These are phyloP conservation scores for Perognathus longimembris DNA, from an alignment of 2,113 vertebrate species.

Conservation along the genomic window DNA sequence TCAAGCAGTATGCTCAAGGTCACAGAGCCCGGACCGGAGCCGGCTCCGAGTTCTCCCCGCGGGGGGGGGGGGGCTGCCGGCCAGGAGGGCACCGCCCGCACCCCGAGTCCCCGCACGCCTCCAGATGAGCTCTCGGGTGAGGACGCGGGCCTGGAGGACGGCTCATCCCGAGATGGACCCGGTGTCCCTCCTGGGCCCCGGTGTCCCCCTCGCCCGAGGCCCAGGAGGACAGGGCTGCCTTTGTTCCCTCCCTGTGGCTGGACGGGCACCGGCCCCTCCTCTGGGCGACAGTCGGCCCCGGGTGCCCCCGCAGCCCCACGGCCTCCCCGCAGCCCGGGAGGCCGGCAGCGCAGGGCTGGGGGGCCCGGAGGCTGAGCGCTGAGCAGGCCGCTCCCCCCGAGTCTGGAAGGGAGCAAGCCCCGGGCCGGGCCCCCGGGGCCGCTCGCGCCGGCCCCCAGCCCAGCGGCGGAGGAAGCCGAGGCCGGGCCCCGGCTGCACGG, in stretches of 20 bases:
- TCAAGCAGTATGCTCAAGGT: not conserved
- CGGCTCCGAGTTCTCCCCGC: not conserved
- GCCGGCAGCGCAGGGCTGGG: too few species aligned
- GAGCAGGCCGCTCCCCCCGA: accelerated
- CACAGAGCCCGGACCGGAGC: not conserved
- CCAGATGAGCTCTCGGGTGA: not conserved
- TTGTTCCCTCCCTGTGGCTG: too few species aligned
- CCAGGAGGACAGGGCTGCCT: not conserved
- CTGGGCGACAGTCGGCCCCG: not conserved
- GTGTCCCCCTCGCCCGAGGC: not conserved
- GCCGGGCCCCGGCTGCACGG: accelerated
- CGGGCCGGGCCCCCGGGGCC: not conserved
- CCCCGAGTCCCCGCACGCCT: not conserved
- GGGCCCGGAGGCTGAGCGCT: too few species aligned
- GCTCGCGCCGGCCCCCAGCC: not conserved
- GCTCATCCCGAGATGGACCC: not conserved
- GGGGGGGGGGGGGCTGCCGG: not conserved
- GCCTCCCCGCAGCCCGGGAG: too few species aligned
- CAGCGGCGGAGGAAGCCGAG: constrained; percentile 23
- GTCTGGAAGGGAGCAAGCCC: not conserved
- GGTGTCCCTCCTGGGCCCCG: not conserved
- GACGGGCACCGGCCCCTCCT: not conserved
- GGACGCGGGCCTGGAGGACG: not conserved
- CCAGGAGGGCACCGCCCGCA: not conserved
- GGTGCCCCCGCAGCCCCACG: not conserved